Percentiles rank a stretch among this genome's conserved stretches.
Conservation (phyloP, 2,797 vertebrate species). For the Sebastolobus alascanus region DNA sequence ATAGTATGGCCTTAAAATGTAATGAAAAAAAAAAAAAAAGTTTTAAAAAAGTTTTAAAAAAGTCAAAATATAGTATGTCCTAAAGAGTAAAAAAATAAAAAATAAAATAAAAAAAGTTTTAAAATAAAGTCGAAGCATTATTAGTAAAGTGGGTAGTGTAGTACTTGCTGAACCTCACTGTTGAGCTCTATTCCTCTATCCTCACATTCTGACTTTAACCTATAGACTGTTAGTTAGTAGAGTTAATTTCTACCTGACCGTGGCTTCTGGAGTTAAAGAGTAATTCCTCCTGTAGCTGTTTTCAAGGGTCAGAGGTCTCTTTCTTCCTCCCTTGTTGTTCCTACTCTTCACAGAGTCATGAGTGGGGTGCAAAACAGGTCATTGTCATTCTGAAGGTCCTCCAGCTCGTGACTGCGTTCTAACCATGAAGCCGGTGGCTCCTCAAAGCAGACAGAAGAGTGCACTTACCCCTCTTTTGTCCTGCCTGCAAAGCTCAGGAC, state of each 20-base stretch:
- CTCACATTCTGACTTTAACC: neutral
- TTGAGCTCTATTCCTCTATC: neutral
- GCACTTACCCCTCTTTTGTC: conserved; percentile 44
- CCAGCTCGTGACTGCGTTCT: conserved; percentile 1
- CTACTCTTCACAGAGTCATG: neutral
- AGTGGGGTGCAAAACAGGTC: conserved; percentile 1
- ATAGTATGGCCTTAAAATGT: too few species aligned
- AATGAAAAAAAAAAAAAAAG: too few species aligned
- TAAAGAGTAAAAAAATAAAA: too few species aligned
- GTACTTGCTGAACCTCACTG: too few species aligned
- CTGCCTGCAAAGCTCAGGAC: conserved; percentile 27
- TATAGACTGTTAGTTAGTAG: neutral
- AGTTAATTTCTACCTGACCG: neutral
- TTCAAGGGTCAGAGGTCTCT: neutral
- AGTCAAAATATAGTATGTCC: too few species aligned
- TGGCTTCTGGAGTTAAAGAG: neutral
- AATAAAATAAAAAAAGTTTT: too few species aligned
- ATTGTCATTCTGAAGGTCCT: conserved; percentile 19
- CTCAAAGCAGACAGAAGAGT: conserved; percentile 33
- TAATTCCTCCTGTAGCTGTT: neutral
- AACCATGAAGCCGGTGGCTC: conserved; percentile 8
- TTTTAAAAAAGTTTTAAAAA: too few species aligned
- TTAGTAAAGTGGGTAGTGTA: too few species aligned
- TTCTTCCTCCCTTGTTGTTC: conserved; percentile 28
- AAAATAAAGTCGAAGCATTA: too few species aligned